phyloP scores from a whole-genome alignment of 2,113 vertebrate species.

The Psilopogon haemacephalus region DNA sequence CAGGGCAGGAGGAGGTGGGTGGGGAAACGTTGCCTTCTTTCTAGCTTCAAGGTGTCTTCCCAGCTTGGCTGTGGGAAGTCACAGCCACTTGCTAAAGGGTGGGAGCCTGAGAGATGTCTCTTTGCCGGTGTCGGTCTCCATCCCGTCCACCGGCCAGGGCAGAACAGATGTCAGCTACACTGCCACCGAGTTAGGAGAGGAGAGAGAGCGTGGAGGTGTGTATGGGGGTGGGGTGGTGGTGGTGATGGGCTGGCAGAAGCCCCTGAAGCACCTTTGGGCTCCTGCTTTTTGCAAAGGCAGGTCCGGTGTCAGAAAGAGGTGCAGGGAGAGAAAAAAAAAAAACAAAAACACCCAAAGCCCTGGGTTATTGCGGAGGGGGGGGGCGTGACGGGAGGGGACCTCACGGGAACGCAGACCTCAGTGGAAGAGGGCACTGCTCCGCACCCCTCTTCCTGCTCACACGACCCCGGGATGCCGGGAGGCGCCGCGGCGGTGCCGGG shows the following conservation, averaged over 20 bases:
- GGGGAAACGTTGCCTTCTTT: not conserved
- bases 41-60: not conserved
- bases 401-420: not conserved
- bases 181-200: not conserved
- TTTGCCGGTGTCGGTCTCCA: slow-evolving; percentile 45
- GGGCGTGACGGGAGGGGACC: not conserved
- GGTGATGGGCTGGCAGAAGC: not conserved
- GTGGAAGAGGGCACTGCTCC: not conserved
- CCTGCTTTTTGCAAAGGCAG: not conserved
- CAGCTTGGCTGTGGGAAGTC: not conserved
- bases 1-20: not conserved
- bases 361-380: not conserved
- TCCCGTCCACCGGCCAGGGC: not conserved
- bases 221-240: too few species aligned
- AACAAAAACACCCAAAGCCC: not conserved
- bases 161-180: not conserved
- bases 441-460: not conserved
- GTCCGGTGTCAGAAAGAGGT: slow-evolving; percentile 4
- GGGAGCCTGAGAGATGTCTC: not conserved
- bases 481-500: not conserved
- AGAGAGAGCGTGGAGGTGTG: too few species aligned
- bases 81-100: rapidly evolving
- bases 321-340: not conserved
- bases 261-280: not conserved
- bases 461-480: not conserved